These are phyloP conservation scores for Dipodomys spectabilis DNA, from an alignment of 2,113 vertebrate species.

Conservation along the genomic window DNA sequence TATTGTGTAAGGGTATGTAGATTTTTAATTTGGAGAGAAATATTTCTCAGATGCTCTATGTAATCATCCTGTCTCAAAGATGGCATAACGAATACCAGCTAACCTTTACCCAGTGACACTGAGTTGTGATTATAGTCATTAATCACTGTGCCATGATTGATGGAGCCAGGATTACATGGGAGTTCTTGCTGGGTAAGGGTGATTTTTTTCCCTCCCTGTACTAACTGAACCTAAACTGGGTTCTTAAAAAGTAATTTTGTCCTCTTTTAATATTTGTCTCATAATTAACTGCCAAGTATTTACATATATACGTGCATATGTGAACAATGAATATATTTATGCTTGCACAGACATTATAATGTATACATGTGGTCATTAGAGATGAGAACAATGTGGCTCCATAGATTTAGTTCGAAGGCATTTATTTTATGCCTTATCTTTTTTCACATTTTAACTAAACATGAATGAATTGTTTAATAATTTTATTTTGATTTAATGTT, in stretches of 20 bases:
- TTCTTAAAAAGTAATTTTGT: neutral
- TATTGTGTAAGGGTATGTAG: neutral
- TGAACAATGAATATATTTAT: neutral
- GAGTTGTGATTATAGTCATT: conserved; percentile 33
- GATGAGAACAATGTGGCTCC: too few species aligned
- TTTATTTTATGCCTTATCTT: too few species aligned
- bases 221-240: neutral
- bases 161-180: neutral
- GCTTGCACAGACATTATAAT: neutral
- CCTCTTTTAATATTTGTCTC: conserved; percentile 17
- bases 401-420: too few species aligned
- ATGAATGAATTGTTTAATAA: too few species aligned
- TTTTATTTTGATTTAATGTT: too few species aligned
- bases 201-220: neutral
- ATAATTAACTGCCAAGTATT: neutral
- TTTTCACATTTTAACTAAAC: too few species aligned
- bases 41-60: conserved; percentile 24
- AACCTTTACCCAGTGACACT: conserved; percentile 6
- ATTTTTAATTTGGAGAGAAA: neutral
- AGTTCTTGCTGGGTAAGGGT: neutral
- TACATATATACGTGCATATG: neutral
- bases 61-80: neutral
- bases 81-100: neutral
- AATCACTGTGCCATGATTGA: conserved; percentile 44
- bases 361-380: neutral